Conservation (phyloP, 2,797 vertebrate genomes). For the Pseudopleuronectes americanus region DNA sequence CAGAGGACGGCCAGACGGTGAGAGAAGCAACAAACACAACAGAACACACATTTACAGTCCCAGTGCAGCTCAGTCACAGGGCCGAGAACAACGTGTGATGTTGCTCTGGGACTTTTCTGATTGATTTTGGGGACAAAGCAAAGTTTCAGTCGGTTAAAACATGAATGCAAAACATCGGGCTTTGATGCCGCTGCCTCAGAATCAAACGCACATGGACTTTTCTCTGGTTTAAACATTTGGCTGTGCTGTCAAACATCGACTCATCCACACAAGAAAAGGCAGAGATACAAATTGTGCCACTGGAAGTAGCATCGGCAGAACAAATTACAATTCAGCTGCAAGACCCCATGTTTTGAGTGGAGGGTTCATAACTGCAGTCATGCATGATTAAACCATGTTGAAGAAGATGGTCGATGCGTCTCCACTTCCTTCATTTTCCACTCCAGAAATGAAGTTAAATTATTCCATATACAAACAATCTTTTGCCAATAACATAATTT, state of each 20-base stretch:
- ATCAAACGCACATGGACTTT: not conserved
- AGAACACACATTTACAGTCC: not conserved
- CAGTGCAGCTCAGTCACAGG: too few relatives aligned
- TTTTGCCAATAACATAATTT: too few relatives aligned
- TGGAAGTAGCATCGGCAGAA: constrained; percentile 5
- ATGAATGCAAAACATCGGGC: not conserved
- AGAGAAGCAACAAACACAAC: constrained; percentile 8
- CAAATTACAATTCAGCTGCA: constrained; percentile 10
- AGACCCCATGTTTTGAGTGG: constrained; percentile 6
- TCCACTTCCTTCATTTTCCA: too few relatives aligned
- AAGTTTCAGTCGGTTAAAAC: constrained; percentile 1
- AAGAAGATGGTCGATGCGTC: too few relatives aligned
- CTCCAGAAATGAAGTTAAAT: not conserved
- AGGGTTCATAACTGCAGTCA: constrained; percentile 34
- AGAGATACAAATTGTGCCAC: not conserved
- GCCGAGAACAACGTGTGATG: not conserved
- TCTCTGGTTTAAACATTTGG: not conserved
- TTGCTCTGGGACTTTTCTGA: not conserved
- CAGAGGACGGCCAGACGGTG: constrained; percentile 33
- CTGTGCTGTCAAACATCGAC: not conserved
- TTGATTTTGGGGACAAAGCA: not conserved
- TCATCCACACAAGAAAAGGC: not conserved
- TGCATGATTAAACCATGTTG: not conserved
- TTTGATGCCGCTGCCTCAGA: constrained; percentile 1
- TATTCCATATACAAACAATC: not conserved